These are phyloP conservation scores for Enteromius thamalakanensis DNA, from an alignment of 2,797 vertebrate genomes.

Conservation along the genomic window DNA sequence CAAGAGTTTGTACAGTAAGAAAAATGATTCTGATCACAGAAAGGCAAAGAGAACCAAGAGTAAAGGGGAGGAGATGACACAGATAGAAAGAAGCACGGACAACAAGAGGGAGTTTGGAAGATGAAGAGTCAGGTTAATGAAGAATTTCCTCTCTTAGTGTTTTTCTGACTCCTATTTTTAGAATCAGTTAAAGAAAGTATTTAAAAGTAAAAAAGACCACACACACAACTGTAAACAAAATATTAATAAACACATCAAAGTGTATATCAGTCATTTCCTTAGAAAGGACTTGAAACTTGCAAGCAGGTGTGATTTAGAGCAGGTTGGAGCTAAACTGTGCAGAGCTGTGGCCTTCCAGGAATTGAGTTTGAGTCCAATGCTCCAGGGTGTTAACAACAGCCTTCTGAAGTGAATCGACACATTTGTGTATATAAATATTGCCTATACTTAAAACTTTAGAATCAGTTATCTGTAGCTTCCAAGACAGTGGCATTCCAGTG, in stretches of 20 bases:
- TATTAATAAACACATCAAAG: background rate
- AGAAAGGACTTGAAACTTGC: background rate
- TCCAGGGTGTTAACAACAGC: too few relatives aligned
- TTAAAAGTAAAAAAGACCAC: background rate
- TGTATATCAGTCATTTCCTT: background rate
- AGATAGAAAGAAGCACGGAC: background rate
- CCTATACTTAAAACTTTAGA: too few relatives aligned
- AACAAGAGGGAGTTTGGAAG: background rate
- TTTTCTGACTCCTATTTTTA: background rate
- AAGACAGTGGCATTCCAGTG: too few relatives aligned
- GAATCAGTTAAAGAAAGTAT: background rate
- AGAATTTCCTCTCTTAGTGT: background rate
- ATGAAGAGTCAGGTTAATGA: background rate
- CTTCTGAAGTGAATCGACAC: too few relatives aligned
- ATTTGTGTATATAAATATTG: too few relatives aligned
- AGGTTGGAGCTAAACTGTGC: too few relatives aligned
- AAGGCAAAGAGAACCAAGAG: background rate
- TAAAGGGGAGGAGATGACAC: background rate
- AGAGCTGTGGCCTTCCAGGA: too few relatives aligned
- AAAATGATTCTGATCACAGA: conserved; percentile 17
- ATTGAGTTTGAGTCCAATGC: too few relatives aligned
- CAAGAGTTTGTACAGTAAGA: conserved; percentile 12
- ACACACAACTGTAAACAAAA: background rate
- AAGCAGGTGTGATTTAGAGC: too few relatives aligned
- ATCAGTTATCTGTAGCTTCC: too few relatives aligned